phyloP scores from a whole-genome alignment of 2,113 vertebrate species.

The Cyphomyrus plagiostoma region DNA sequence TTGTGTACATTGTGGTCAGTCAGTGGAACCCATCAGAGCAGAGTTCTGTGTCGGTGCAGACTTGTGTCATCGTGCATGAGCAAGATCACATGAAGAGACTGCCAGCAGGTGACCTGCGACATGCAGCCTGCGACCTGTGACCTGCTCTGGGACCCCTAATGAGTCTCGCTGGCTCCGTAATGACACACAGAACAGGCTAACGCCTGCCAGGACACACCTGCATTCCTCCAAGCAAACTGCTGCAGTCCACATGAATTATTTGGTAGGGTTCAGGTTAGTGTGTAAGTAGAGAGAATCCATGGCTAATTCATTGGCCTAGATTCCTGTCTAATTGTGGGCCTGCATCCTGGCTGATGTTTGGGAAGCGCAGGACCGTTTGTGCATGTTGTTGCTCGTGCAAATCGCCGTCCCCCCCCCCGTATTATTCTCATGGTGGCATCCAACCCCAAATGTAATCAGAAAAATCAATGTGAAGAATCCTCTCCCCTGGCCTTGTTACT shows the following conservation, averaged over 20 bases:
- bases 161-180: neutral
- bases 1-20: neutral
- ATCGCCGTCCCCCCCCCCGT: neutral
- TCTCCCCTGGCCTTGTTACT: slow-evolving; percentile 54
- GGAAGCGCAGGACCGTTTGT: neutral
- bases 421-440: slow-evolving; percentile 1
- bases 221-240: neutral
- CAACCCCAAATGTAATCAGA: neutral
- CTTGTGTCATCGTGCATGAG: neutral
- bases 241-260: neutral
- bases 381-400: neutral
- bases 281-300: neutral
- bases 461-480: slow-evolving; percentile 29
- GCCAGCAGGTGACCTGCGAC: neutral
- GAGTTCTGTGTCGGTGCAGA: neutral
- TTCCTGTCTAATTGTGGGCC: neutral
- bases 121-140: neutral
- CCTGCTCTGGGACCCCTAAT: neutral
- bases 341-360: neutral
- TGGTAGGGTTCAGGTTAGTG: neutral
- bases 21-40: neutral
- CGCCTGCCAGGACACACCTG: neutral
- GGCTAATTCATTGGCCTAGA: neutral
- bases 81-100: neutral
- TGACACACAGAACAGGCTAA: neutral